Conservation (phyloP, 2,888 invertebrate genomes). For the Ophion slaviceki region DNA sequence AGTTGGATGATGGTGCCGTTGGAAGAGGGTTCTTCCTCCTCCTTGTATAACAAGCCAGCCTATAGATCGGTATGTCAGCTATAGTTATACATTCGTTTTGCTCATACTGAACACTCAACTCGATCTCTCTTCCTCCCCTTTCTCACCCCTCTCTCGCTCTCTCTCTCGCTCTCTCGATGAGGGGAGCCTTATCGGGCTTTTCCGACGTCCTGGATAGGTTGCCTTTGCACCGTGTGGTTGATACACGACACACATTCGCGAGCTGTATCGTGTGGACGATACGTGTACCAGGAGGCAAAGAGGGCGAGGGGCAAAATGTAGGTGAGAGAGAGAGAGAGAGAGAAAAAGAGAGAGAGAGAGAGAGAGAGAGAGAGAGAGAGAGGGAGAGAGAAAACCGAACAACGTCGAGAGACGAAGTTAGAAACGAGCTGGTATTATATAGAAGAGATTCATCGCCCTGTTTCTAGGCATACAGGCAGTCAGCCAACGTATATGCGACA, state of each 20-base stretch:
- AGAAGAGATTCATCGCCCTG: slow-evolving; percentile 45
- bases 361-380: not conserved
- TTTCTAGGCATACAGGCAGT: slow-evolving; percentile 47
- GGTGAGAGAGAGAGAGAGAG: not conserved
- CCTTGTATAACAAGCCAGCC: slow-evolving; percentile 13
- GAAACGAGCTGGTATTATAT: slow-evolving; percentile 45
- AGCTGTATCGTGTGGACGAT: slow-evolving; percentile 64
- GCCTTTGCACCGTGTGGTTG: slow-evolving; percentile 46
- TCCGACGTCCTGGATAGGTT: slow-evolving; percentile 58
- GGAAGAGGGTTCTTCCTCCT: slow-evolving; percentile 29
- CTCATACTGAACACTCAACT: slow-evolving; percentile 14
- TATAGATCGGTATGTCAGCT: slow-evolving; percentile 6
- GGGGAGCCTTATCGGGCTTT: slow-evolving; percentile 42
- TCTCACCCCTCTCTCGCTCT: not conserved
- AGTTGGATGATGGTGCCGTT: slow-evolving; percentile 26
- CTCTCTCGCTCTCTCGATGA: slow-evolving; percentile 22
- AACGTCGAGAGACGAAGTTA: slow-evolving; percentile 35
- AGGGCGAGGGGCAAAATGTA: not conserved
- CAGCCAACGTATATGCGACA: slow-evolving; percentile 53
- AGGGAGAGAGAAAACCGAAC: slow-evolving; percentile 19
- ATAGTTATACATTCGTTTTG: slow-evolving; percentile 24
- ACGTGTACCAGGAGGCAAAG: slow-evolving; percentile 4
- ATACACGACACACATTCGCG: slow-evolving; percentile 53
- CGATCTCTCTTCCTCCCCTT: slow-evolving; percentile 23
- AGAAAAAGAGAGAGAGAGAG: not conserved